Evolutionary conservation across 2,888 invertebrate species (phyloP).

Genomic region (Ophion ellenae): DNA sequence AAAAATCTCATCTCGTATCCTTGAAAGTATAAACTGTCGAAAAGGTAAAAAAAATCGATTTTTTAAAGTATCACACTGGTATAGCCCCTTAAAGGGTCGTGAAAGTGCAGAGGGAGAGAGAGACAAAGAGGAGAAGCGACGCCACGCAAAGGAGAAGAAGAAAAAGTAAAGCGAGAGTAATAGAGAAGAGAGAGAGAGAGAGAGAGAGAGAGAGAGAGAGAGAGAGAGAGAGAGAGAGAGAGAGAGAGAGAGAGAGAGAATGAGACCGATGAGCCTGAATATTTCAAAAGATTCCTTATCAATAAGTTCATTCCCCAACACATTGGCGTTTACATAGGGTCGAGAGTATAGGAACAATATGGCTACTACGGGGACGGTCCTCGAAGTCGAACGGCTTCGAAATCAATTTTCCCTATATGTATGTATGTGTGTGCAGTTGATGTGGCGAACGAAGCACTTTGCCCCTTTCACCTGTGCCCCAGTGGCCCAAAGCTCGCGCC

Average conservation of each 20-base stretch:
- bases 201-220: neutral
- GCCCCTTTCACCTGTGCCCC: slow-evolving; percentile 48
- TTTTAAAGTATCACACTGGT: no score
- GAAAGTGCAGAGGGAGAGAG: neutral
- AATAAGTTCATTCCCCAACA: neutral
- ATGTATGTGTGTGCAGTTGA: slow-evolving; percentile 55
- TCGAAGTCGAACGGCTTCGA: no score
- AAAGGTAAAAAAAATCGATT: no score
- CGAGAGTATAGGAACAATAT: neutral
- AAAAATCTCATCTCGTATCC: no score
- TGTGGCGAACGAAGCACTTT: slow-evolving; percentile 64
- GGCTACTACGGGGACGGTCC: no score
- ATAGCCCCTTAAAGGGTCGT: no score
- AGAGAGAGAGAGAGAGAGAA: neutral
- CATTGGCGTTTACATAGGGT: neutral
- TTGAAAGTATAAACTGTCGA: no score
- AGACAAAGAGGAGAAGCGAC: neutral
- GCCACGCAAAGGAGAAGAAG: no score
- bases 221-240: neutral
- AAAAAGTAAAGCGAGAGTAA: neutral
- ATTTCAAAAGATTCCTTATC: slow-evolving; percentile 52
- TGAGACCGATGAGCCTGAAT: slow-evolving; percentile 40
- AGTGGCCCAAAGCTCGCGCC: slow-evolving; percentile 56
- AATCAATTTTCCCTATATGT: neutral
- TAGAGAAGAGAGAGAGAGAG: neutral